Conservation (phyloP, 2,888 invertebrate genomes). For the Orthosia gracilis region DNA sequence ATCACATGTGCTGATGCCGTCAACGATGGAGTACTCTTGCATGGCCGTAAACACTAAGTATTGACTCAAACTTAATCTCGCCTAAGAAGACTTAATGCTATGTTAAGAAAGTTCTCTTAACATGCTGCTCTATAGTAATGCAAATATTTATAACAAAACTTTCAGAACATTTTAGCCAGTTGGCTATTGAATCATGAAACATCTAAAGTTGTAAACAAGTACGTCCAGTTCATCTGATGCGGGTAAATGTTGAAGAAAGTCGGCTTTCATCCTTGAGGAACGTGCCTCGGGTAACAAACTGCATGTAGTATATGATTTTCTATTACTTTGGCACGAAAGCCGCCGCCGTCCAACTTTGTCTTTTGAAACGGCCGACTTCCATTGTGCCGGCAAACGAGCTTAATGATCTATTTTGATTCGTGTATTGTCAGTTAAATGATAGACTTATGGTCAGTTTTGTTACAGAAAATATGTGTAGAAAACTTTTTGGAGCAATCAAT, state of each 20-base stretch:
- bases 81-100: neutral
- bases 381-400: slow-evolving; percentile 57
- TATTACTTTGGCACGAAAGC: slow-evolving; percentile 64
- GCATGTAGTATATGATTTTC: slow-evolving; percentile 71
- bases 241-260: slow-evolving; percentile 68
- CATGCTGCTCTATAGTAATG: neutral
- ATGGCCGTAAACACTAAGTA: neutral
- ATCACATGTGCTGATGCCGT: neutral
- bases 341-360: slow-evolving; percentile 61
- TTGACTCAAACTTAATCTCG: neutral
- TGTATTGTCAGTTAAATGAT: slow-evolving; percentile 55
- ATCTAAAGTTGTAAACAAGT: slow-evolving; percentile 49
- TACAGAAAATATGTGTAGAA: slow-evolving; percentile 16
- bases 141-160: slow-evolving; percentile 20
- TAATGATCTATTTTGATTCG: slow-evolving; percentile 65
- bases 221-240: slow-evolving; percentile 59
- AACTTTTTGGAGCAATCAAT: slow-evolving; percentile 19
- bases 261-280: slow-evolving; percentile 67
- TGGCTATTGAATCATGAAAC: slow-evolving; percentile 26
- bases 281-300: slow-evolving; percentile 69
- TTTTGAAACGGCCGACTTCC: slow-evolving; percentile 59
- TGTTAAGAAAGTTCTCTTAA: neutral
- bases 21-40: neutral
- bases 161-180: slow-evolving; percentile 5
- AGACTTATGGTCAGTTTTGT: slow-evolving; percentile 33